A percentile compares a stretch with the other conserved stretches of the same genome.
These are phyloP conservation scores for Indicator indicator DNA, from an alignment of 2,113 vertebrate genomes.

Conservation along the genomic window DNA sequence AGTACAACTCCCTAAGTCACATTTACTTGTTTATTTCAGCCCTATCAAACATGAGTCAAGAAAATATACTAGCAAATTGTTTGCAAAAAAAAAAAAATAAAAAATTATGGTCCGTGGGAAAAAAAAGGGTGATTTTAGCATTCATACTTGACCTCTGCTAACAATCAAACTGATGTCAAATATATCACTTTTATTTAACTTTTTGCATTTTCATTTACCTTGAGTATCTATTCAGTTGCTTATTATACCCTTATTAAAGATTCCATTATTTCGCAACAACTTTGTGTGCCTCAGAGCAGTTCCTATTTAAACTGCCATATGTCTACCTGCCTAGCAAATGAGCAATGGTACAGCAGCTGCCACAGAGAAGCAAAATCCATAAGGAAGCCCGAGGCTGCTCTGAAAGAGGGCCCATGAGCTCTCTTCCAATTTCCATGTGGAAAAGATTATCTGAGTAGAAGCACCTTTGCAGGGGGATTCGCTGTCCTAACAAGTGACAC, in stretches of 20 bases:
- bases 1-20: neutral
- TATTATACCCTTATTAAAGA: neutral
- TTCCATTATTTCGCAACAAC: neutral
- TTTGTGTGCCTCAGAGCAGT: neutral
- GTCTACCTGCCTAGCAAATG: neutral
- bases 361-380: accelerated
- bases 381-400: accelerated
- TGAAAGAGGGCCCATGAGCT: neutral
- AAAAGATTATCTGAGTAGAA: accelerated
- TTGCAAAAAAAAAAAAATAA: neutral
- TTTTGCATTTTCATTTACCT: neutral
- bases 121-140: neutral
- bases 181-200: neutral
- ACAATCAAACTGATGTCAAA: neutral
- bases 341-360: accelerated
- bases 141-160: neutral
- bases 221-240: neutral
- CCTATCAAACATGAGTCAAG: neutral
- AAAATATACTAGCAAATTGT: neutral
- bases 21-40: neutral
- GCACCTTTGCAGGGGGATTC: neutral
- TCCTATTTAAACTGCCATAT: neutral
- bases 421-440: neutral
- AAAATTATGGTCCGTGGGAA: neutral
- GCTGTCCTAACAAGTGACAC: too few relatives aligned